Evolutionary conservation across 2,888 invertebrate genomes (phyloP).

Genomic region (Yponomeuta evonymella): DNA sequence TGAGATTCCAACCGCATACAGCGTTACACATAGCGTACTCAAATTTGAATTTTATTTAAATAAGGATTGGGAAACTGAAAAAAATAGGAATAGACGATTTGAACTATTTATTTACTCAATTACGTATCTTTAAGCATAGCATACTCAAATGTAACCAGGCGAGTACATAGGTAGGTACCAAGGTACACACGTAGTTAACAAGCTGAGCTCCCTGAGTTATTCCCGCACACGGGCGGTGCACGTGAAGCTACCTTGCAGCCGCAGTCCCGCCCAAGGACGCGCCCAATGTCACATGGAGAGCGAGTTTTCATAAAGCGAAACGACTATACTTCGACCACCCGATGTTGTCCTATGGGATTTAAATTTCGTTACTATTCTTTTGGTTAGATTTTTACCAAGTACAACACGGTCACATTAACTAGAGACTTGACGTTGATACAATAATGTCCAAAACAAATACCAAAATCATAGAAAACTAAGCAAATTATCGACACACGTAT

Average conservation of each 20-base stretch:
- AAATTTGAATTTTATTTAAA: no score
- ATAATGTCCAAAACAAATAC: no score
- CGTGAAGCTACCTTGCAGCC: not conserved
- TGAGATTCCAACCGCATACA: no score
- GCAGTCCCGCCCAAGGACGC: not conserved
- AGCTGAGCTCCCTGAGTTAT: not conserved
- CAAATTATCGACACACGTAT: no score
- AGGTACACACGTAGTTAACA: not conserved
- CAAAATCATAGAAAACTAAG: no score
- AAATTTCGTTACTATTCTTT: not conserved
- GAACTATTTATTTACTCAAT: no score
- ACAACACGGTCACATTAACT: no score
- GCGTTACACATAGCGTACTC: no score
- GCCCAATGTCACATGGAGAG: not conserved
- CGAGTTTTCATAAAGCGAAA: constrained; percentile 6
- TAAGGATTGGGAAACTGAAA: no score
- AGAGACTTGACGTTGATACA: no score
- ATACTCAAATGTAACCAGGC: not conserved
- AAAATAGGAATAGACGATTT: no score
- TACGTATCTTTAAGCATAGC: not conserved
- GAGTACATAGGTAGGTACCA: not conserved
- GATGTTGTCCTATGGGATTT: not conserved
- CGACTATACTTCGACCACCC: not conserved
- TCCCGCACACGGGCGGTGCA: not conserved
- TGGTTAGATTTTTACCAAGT: no score